These are phyloP conservation scores for Orius insidiosus DNA, from an alignment of 1,140 invertebrate species.

Conservation along the genomic window DNA sequence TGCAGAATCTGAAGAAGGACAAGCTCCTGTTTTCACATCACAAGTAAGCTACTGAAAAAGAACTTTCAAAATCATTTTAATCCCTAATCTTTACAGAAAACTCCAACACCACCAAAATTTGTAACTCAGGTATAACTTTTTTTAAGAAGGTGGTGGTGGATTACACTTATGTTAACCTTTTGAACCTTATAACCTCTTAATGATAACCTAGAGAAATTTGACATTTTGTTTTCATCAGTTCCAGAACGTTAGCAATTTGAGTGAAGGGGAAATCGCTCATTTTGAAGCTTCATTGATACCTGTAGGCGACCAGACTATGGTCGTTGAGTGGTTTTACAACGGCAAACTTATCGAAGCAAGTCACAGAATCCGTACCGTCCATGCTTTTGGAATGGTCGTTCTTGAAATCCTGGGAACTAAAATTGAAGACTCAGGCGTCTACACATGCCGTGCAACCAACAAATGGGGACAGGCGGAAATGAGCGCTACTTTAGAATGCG, in stretches of 20 bases:
- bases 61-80: background rate
- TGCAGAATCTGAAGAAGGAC: slow-evolving; percentile 55
- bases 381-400: slow-evolving; percentile 90
- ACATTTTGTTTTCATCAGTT: slow-evolving; percentile 29
- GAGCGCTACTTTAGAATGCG: slow-evolving; percentile 61
- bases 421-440: slow-evolving; percentile 71
- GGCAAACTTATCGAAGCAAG: slow-evolving; percentile 69
- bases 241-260: slow-evolving; percentile 59
- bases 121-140: slow-evolving; percentile 9
- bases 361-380: slow-evolving; percentile 73
- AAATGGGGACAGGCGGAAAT: slow-evolving; percentile 77
- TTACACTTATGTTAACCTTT: background rate
- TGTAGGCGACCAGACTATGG: slow-evolving; percentile 88
- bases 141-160: slow-evolving; percentile 8
- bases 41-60: too few species aligned
- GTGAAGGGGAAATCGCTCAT: slow-evolving; percentile 80
- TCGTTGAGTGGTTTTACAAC: slow-evolving; percentile 96
- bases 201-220: background rate
- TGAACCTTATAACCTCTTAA: too few species aligned
- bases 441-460: slow-evolving; percentile 74
- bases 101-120: slow-evolving; percentile 8
- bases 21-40: slow-evolving; percentile 73
- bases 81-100: background rate
- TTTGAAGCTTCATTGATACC: slow-evolving; percentile 87
- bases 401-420: slow-evolving; percentile 81